Percentiles rank a stretch among this genome's conserved stretches.
Evolutionary conservation across 2,888 invertebrate genomes (phyloP).

Genomic region (Lampropteryx suffumata): DNA sequence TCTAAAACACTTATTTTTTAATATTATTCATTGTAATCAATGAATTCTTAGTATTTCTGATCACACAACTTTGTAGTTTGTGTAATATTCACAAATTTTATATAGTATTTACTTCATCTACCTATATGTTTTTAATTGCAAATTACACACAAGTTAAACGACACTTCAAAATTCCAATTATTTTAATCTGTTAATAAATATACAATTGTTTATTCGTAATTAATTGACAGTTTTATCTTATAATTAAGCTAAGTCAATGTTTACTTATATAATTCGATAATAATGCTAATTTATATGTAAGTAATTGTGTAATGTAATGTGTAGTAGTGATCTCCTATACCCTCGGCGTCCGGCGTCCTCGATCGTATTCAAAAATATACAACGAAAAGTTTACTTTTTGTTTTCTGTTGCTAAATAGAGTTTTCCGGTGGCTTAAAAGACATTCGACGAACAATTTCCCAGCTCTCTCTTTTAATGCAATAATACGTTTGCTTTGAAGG

Average conservation of each 20-base stretch:
- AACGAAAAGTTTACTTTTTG: constrained; percentile 73
- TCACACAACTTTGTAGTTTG: constrained; percentile 1
- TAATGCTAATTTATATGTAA: constrained; percentile 79
- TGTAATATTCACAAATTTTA: background rate
- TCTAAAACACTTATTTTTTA: constrained; percentile 15
- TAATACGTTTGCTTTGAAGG: constrained; percentile 33
- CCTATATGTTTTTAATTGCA: constrained; percentile 7
- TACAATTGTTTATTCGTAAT: constrained; percentile 51
- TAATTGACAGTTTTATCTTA: constrained; percentile 68
- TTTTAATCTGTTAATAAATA: constrained; percentile 32
- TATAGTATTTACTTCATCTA: background rate
- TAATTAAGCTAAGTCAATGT: constrained; percentile 82
- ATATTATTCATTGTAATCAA: constrained; percentile 13
- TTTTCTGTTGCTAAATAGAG: constrained; percentile 52
- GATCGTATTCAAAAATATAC: constrained; percentile 60
- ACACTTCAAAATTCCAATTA: constrained; percentile 39
- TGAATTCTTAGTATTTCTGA: constrained; percentile 2
- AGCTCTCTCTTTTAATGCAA: constrained; percentile 50
- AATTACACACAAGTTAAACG: constrained; percentile 22
- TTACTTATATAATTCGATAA: constrained; percentile 79
- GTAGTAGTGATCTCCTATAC: constrained; percentile 81
- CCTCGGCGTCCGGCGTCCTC: constrained; percentile 71
- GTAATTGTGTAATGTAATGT: constrained; percentile 77
- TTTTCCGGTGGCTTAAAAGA: constrained; percentile 45
- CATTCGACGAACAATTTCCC: constrained; percentile 39